Evolutionary conservation across 2,888 invertebrate species (phyloP), one percentile per base, ranked within the genome.

Genomic region (Epirrita christyi): DNA sequence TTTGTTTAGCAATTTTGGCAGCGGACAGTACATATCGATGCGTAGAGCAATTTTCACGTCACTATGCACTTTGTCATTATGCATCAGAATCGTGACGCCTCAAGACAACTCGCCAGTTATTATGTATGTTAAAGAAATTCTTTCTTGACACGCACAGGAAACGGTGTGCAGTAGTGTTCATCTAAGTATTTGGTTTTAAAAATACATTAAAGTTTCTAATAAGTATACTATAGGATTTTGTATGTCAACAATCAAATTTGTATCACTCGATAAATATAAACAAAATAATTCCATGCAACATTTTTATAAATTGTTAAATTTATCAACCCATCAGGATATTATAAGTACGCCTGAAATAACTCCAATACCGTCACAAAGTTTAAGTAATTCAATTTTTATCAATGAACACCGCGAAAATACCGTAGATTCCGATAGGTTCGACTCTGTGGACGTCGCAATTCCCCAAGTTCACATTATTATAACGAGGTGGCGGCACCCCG

Each of bases 381-480:
- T 36, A 48, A 64, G 64, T 56, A 59, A 58, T 66, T 61, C 47
- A 67, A 49, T 59, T 60, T 66, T 68, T 61, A 69, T 68, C 61
- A 64, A 64, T 59, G 63, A 64, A 56, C 54, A 59, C 66, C 59
- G 64, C 58, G 55, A 59, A 64, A 67, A 76, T 74, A 68, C 65
- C 60, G 52, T 59, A 67, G 65, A 63, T 67, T 81, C 80, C 72
- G 74, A 76, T 70, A 71, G 75, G 71, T 72, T 75, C 85, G 72
- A 80, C 90, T 91, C 90, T 76, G 79, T 78, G 81, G 88, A 86
- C 81, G 85, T 82, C 86, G 80, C 83, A 83, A 83, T 87, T 85
- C 91, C 83, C 83, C 85, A 88, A 88, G 90, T 91, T 92, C 91
- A 90, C 90, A 91, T 92, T 92, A 91, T 91, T 91, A 91, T 92